Evolutionary conservation across 2,888 invertebrate species (phyloP), one percentile per base, ranked within the genome.

Genomic region (Dasypolia templi): DNA sequence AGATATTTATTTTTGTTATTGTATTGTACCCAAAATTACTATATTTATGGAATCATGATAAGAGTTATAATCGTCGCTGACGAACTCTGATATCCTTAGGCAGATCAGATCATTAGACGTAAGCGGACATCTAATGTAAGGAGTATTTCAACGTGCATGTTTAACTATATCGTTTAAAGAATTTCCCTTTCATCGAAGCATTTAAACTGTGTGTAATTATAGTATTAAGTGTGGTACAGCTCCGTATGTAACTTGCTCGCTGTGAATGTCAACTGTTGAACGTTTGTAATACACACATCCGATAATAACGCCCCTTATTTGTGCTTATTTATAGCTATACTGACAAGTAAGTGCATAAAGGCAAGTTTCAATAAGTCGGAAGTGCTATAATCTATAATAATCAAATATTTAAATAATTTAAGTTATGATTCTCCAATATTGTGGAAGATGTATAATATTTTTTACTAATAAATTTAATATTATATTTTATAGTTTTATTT

Each of bases 381-480:
- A 95, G 95, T 95, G 95, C 96, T 96, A 94, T 95, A 95, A 94
- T 94, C 94, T 95, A 94, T 95, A 90, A 95, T 87, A 87, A 87
- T 87, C 88, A 87, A 87, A 87, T 95, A 95, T 95, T 95, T 95
- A 95, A 95, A 95, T 96, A 94, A 94, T 95, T 91, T 96, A 95
- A 96, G 95, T 96, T 95, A 95, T 94, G 92, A 95, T 95, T 96
- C 95, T 95, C 95, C 96, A 95, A 95, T 95, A 95, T 95, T 96
- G 95, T 95, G 96, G 96, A 96, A 95, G 96, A 96, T 96, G 96
- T 96, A 96, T 96, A 95, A 96, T 96, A 96, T 96, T 96, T 96
- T 96, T 96, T 96, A 96, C 96, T 96, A 96, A 96, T 96, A 96
- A 96, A 96, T 96, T 96, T 96, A 96, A 96, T 96, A 96, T 95